Base-by-base conservation (phyloP, 1,140 invertebrate species). In the Eumaeus atala region DNA sequence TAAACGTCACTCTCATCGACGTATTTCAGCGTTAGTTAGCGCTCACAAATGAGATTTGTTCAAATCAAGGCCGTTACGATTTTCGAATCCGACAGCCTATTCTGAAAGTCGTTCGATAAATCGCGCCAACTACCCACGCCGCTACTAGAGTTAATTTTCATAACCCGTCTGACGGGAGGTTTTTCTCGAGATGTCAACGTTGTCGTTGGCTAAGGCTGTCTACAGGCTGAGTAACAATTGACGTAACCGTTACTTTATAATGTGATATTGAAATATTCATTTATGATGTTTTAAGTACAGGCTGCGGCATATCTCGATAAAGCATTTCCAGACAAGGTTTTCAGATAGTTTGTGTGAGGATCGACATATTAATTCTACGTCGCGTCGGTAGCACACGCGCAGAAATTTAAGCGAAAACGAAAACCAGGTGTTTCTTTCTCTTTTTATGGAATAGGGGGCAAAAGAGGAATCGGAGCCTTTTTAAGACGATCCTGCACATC, bases 121-220 rank as follows among this genome's bases (percentile, higher is more conserved):
- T 56, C 55, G 35, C 34, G 44, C 47, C 34, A 44, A 38, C 58
- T 44, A 44, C 59, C 59, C 59, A 61, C 59, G 59, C 59, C 47
- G 54, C 21, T 54, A 37, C 21, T 54, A 37, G 53, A 44, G 48
- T 38, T 51, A n/a, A 59, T 61, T 61, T 61, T 61, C 59, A 61
- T 61, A 61, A 61, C 59, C 55, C 49, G 59, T 61, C 52, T 47
- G 47, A 40, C 48, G 54, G 54, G 49, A 54, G 40, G 38, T 51
- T 58, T 58, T 56, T 56, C 55, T 42, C 21, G 37, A 51, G 48
- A 51, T 56, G 55, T 40, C 40, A 44, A 44, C 40, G 40, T 44
- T 16, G 16, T 16, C 40, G 40, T 44, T 16, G 40, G 40, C 40
- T 44, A 17, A 44, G 40, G 40, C 40, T 16, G 40, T 14, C 40